Percentiles rank a stretch among this genome's conserved stretches.
Conservation (phyloP, 2,797 vertebrate species). For the Buphagus erythrorhynchus region DNA sequence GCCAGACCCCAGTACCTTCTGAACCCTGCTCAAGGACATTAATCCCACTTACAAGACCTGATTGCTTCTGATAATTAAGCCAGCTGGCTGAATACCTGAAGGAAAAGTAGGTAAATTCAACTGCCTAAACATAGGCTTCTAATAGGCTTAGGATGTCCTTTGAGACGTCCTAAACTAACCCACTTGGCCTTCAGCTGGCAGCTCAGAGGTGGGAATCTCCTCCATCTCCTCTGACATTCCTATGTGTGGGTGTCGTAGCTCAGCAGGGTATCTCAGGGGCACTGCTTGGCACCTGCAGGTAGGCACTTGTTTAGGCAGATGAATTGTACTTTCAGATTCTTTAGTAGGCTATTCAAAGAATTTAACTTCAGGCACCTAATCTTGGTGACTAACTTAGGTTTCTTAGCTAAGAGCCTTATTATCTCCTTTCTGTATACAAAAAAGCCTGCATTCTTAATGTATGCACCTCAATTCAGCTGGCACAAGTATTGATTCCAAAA, state of each 20-base stretch:
- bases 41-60: not conserved
- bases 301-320: not conserved
- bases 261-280: not conserved
- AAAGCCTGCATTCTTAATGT: not conserved
- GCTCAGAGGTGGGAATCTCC: fast-evolving
- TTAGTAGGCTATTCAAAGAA: not conserved
- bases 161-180: not conserved
- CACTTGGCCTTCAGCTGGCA: not conserved
- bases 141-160: too few relatives aligned
- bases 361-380: not conserved
- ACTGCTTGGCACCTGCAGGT: not conserved
- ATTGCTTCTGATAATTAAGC: not conserved
- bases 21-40: not conserved
- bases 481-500: not conserved
- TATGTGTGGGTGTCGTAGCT: fast-evolving
- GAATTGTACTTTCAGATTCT: not conserved
- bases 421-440: not conserved
- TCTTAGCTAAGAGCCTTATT: not conserved
- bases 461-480: not conserved
- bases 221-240: not conserved
- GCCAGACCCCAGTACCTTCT: not conserved
- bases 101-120: not conserved
- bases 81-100: not conserved
- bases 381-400: not conserved
- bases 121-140: not conserved